These are phyloP conservation scores for Nesometra sesokonis DNA, from an alignment of 35 echinoderm and acorn worm genomes.

Conservation along the genomic window DNA sequence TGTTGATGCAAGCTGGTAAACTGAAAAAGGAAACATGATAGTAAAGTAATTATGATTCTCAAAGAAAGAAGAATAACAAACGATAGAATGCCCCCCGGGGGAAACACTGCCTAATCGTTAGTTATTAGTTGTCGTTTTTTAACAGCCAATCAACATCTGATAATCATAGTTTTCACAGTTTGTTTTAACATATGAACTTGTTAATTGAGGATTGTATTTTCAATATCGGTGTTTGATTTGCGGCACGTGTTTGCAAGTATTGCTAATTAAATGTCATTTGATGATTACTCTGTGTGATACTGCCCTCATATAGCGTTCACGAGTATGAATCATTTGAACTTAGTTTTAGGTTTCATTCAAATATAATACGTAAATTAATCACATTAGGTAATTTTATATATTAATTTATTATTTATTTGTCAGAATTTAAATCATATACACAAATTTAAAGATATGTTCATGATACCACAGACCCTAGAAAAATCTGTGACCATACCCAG, in stretches of 20 bases:
- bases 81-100: not conserved
- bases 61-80: not conserved
- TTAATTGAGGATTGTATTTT: not conserved
- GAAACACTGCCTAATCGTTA: not conserved
- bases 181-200: not conserved
- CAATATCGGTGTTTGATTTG: not conserved
- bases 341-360: not conserved
- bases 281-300: not conserved
- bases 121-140: not conserved
- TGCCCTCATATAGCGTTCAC: not conserved
- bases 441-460: too few species aligned
- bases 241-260: not conserved
- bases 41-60: not conserved
- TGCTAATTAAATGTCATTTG: not conserved
- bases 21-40: not conserved
- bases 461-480: too few species aligned
- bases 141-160: not conserved
- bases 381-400: too few species aligned
- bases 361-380: not conserved
- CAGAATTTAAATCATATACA: too few species aligned
- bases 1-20: not conserved
- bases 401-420: too few species aligned
- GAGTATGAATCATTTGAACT: not conserved
- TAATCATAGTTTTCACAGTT: not conserved
- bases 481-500: too few species aligned